Base-by-base conservation (phyloP, 2,888 invertebrate genomes). In the Myathropa florea region DNA sequence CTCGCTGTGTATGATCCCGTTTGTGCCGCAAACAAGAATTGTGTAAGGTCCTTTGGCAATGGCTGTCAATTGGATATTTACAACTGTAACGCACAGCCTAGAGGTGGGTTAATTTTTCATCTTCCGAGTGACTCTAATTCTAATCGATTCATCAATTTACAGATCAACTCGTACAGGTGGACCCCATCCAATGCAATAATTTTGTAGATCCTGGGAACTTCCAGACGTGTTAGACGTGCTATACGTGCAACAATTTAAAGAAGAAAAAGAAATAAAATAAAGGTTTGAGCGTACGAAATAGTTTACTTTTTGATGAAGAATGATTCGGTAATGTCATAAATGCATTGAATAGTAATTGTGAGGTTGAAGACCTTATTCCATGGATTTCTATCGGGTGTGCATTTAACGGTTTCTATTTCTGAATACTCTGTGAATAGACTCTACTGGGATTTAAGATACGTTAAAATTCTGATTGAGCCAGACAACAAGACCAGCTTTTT, bases 1-100 rank as follows among this genome's bases (percentile, higher is more conserved):
- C 0, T 39, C 6, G 61, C 63, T 21, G 10, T 39, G 0, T 78
- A 57, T 36, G 36, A 78, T 28, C 83, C 83, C 28, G 83, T 84
- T 7, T 84, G 83, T 10, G 83, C 70, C 2, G 53, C 80, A 4
- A 80, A 80, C 21, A 65, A 70, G 18, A 21, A 30, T 0, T 76
- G 75, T 21, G 39, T 84, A 18, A 57, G 71, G 33, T 7, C 12
- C 18, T 84, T 84, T 21, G n/a, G 53, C 26, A 84, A 71, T 26
- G 14, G 24, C n/a, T 84, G 83, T 14, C 4, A 55, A 23, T 21
- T 84, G 9, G 65, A 61, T 1, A 23, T 71, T 26, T 30, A 39
- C 23, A 83, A 83, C 12, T 83, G 83, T n/a, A 59, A 53, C 4
- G 10, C n/a, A 9, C 0, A 6, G 0, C 10, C 26, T 18, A 75